Evolutionary conservation across 1,140 invertebrate genomes (phyloP).

Genomic region (Drosophila bocki): DNA sequence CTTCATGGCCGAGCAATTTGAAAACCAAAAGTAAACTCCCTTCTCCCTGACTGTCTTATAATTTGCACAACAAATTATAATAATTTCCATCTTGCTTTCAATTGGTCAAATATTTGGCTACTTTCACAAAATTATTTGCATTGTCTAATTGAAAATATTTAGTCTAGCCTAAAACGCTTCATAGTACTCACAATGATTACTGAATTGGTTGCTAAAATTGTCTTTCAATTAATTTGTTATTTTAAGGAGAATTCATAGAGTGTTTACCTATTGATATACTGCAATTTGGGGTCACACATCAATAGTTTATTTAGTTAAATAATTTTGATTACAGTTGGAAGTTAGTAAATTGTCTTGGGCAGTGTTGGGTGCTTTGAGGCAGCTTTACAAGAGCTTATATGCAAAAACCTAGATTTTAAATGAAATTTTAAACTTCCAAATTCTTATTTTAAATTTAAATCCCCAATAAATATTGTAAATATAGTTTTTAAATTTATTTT

Average conservation of each 20-base stretch:
- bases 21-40: constrained; percentile 52
- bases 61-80: constrained; percentile 38
- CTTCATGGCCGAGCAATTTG: constrained; percentile 21
- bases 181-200: background rate
- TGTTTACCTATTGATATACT: background rate
- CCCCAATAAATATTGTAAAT: background rate
- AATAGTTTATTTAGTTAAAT: background rate
- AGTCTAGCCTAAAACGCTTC: background rate
- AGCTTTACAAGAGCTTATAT: background rate
- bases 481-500: background rate
- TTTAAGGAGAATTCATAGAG: background rate
- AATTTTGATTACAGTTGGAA: background rate
- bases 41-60: constrained; percentile 3
- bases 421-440: no score
- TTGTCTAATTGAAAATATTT: constrained; percentile 4
- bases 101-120: constrained; percentile 58
- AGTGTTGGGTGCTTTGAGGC: accelerated
- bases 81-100: constrained; percentile 31
- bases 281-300: background rate
- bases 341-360: background rate
- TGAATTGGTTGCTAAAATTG: constrained; percentile 6
- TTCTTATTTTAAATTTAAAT: background rate
- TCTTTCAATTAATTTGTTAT: constrained; percentile 30
- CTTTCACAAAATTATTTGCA: constrained; percentile 44
- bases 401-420: background rate